phyloP scores from a whole-genome alignment of 2,113 vertebrate genomes.

The Tiliqua scincoides region DNA sequence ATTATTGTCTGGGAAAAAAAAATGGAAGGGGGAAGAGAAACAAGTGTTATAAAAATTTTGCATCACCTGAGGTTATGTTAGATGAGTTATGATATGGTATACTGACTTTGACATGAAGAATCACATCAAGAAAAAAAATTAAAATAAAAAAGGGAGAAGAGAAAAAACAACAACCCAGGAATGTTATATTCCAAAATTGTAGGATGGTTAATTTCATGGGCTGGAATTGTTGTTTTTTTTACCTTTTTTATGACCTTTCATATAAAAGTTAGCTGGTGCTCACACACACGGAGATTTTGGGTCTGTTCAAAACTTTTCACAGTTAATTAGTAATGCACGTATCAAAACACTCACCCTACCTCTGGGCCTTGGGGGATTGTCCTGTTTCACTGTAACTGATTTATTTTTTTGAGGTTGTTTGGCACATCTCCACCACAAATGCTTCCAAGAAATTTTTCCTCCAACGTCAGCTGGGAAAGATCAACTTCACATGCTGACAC shows the following conservation, averaged over 20 bases:
- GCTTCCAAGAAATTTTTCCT: conserved; percentile 71
- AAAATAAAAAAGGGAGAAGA: conserved; percentile 32
- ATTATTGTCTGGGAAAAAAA: conserved; percentile 58
- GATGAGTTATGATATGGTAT: conserved; percentile 55
- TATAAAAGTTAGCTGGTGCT: conserved; percentile 71
- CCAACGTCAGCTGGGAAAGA: conserved; percentile 71
- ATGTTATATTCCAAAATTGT: neutral
- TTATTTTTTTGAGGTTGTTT: conserved; percentile 75
- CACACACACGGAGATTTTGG: conserved; percentile 43
- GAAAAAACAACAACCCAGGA: neutral
- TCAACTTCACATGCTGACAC: conserved; percentile 73
- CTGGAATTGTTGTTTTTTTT: conserved; percentile 58
- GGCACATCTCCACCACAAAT: conserved; percentile 70
- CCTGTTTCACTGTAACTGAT: conserved; percentile 71
- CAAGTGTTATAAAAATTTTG: conserved; percentile 45
- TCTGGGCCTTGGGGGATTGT: conserved; percentile 68
- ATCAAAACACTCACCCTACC: conserved; percentile 71
- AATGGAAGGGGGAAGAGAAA: conserved; percentile 27
- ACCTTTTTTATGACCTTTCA: conserved; percentile 60
- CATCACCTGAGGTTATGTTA: conserved; percentile 47
- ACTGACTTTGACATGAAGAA: conserved; percentile 45
- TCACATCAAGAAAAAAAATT: conserved; percentile 30
- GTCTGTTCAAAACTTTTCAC: conserved; percentile 72
- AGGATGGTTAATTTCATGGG: conserved; percentile 58
- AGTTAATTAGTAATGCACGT: conserved; percentile 75